Percentiles rank a stretch among this genome's conserved stretches.
These are phyloP conservation scores for Chaetops frenatus DNA, from an alignment of 2,113 vertebrate species.

Conservation along the genomic window DNA sequence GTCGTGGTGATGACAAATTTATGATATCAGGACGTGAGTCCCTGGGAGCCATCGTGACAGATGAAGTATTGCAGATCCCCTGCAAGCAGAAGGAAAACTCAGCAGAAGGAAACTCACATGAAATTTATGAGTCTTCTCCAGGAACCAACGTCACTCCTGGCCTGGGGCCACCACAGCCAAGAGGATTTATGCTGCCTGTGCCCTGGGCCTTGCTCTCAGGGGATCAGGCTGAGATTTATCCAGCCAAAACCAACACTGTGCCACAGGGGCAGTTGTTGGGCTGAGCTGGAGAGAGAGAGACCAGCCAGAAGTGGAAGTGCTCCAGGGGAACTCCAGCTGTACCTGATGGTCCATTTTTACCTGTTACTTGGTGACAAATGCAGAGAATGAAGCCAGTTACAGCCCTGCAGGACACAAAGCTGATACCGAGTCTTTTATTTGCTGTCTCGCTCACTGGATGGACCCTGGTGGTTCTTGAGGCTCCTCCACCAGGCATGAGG, in stretches of 20 bases:
- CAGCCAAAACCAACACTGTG: rapidly evolving
- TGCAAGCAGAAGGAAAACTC: not conserved
- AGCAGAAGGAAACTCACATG: not conserved
- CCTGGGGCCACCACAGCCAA: not conserved
- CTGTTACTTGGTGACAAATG: not conserved
- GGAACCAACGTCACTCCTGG: not conserved
- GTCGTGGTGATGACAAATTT: not conserved
- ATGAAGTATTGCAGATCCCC: not conserved
- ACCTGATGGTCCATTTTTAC: not conserved
- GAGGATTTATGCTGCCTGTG: not conserved
- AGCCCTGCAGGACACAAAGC: not conserved
- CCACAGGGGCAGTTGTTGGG: not conserved
- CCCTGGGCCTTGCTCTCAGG: rapidly evolving
- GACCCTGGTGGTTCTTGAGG: not conserved
- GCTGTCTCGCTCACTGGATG: rapidly evolving
- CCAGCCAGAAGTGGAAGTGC: not conserved
- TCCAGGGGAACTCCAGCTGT: not conserved
- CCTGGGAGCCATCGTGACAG: not conserved
- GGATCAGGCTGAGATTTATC: not conserved
- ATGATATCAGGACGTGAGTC: not conserved
- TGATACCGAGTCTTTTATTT: not conserved
- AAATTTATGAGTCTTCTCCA: not conserved
- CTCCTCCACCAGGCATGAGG: not conserved
- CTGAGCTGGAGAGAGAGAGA: not conserved
- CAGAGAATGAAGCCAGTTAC: not conserved